phyloP scores from a whole-genome alignment of 2,113 vertebrate species.

The Perca flavescens region DNA sequence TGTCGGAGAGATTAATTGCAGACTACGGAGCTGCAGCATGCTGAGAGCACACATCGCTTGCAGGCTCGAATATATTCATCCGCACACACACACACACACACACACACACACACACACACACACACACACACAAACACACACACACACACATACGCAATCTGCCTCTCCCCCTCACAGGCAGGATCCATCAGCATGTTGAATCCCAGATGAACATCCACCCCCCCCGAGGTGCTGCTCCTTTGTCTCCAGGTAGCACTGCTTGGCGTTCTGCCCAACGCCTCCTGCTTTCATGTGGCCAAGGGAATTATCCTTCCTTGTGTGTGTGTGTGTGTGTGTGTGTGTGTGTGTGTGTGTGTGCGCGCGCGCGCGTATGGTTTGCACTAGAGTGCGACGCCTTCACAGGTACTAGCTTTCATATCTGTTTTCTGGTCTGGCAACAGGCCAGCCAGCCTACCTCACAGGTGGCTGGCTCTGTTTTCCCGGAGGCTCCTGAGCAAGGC shows the following conservation, averaged over 20 bases:
- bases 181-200: constrained; percentile 87
- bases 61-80: constrained; percentile 74
- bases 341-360: not conserved
- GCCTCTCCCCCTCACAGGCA: constrained; percentile 64
- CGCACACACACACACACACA: constrained; percentile 63
- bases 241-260: constrained; percentile 84
- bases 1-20: constrained; percentile 88
- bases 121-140: constrained; percentile 59
- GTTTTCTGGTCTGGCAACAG: constrained; percentile 70
- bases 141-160: constrained; percentile 45
- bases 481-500: constrained; percentile 71
- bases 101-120: constrained; percentile 54
- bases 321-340: constrained; percentile 48
- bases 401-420: constrained; percentile 79
- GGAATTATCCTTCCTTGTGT: constrained; percentile 81
- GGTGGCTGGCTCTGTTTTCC: constrained; percentile 67
- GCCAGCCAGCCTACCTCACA: constrained; percentile 80
- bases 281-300: constrained; percentile 89
- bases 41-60: constrained; percentile 76
- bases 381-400: constrained; percentile 77
- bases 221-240: constrained; percentile 83
- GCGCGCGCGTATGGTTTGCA: constrained; percentile 59
- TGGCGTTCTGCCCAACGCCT: constrained; percentile 84
- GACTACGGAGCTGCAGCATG: constrained; percentile 79
- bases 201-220: constrained; percentile 83